Percentiles rank a stretch among this genome's conserved stretches.
These are phyloP conservation scores for Meloidogyne chitwoodi DNA, from an alignment of 1,140 invertebrate species.

Conservation along the genomic window DNA sequence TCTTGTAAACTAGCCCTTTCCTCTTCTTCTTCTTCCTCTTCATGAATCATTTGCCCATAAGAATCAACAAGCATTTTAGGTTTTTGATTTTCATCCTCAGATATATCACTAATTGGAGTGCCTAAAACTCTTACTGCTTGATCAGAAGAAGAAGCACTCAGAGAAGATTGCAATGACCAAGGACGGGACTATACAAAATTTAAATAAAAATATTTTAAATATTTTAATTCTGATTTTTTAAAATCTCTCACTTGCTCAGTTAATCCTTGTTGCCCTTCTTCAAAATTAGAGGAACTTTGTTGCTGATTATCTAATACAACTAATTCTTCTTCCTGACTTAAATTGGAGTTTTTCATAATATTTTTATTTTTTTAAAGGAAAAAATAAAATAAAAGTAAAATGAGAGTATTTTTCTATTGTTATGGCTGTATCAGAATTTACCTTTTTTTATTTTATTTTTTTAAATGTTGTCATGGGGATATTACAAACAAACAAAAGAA, in stretches of 20 bases:
- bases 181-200: background rate
- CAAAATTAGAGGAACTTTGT: background rate
- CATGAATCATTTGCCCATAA: background rate
- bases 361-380: background rate
- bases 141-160: background rate
- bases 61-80: constrained; percentile 7
- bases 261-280: background rate
- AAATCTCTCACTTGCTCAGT: background rate
- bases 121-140: background rate
- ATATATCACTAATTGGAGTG: constrained; percentile 11
- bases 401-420: no score
- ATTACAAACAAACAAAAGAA: background rate
- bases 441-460: background rate
- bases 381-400: no score
- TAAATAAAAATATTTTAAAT: background rate
- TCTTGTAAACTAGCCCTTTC: background rate
- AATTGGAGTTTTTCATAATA: background rate
- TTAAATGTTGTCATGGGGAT: background rate
- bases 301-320: background rate
- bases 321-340: background rate
- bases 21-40: background rate
- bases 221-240: background rate
- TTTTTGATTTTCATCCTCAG: background rate
- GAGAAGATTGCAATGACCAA: background rate
- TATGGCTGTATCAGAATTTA: background rate